Conservation (phyloP, 2,797 vertebrate species). For the Eulemur mongoz region DNA sequence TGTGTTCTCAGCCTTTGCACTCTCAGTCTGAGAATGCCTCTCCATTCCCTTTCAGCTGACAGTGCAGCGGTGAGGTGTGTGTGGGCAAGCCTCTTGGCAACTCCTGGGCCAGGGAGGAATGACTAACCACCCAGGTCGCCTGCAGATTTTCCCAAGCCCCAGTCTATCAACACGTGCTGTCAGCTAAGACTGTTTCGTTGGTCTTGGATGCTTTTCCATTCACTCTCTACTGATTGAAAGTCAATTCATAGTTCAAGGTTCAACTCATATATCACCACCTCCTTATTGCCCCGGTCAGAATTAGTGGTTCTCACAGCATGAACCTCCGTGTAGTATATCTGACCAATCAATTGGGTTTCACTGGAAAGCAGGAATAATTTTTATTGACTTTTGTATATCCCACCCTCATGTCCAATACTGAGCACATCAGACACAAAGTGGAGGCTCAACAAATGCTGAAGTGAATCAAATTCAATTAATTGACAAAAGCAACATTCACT, state of each 20-base stretch:
- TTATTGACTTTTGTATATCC: background rate
- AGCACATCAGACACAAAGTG: background rate
- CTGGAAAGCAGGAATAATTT: background rate
- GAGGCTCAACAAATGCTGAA: background rate
- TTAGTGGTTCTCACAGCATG: background rate
- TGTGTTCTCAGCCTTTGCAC: background rate
- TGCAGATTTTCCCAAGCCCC: background rate
- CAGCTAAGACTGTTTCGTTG: background rate
- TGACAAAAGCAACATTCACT: background rate
- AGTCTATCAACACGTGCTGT: background rate
- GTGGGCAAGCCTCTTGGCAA: slow-evolving; percentile 13
- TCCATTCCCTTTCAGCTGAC: background rate
- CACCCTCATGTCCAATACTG: background rate
- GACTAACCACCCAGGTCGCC: slow-evolving; percentile 21
- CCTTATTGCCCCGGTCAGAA: background rate
- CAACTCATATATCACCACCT: background rate
- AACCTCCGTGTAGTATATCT: background rate
- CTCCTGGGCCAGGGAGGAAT: background rate
- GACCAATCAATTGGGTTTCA: background rate
- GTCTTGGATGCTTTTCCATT: slow-evolving; percentile 15
- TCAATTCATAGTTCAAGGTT: background rate
- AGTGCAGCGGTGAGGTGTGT: background rate
- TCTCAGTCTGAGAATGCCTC: background rate
- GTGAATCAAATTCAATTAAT: background rate
- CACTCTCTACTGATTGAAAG: background rate